phyloP scores from a whole-genome alignment of 2,888 invertebrate genomes.

The Folsomia manolachei region DNA sequence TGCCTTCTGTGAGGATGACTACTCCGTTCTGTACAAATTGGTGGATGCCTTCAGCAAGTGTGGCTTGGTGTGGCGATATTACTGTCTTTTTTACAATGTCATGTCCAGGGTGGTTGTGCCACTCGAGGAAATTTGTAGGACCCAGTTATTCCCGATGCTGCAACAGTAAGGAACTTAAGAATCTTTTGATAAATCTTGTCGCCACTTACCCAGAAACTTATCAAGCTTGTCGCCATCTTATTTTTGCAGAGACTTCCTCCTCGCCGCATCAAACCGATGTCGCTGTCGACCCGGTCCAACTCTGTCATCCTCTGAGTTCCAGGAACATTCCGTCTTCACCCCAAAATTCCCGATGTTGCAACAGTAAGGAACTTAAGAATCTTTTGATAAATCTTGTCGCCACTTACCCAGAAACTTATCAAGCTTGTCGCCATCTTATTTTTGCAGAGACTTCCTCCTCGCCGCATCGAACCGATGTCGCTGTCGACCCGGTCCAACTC shows the following conservation, averaged over 20 bases:
- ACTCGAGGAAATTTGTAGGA: not conserved
- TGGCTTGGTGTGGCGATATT: constrained; percentile 1
- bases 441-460: not conserved
- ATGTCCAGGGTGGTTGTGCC: not conserved
- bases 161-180: too few relatives aligned
- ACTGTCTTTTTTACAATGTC: constrained; percentile 7
- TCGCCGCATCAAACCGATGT: not conserved
- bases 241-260: not conserved
- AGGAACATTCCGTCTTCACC: not conserved
- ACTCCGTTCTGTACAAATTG: not conserved
- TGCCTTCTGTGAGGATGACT: not conserved
- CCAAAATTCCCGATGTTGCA: not conserved
- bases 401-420: too few relatives aligned
- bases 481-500: too few relatives aligned
- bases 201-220: too few relatives aligned
- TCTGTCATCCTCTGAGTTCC: too few relatives aligned
- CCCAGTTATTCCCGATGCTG: not conserved
- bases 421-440: too few relatives aligned
- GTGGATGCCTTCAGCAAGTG: not conserved
- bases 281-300: too few relatives aligned
- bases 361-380: too few relatives aligned
- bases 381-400: too few relatives aligned
- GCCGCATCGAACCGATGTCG: not conserved
- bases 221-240: too few relatives aligned
- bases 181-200: too few relatives aligned